Evolutionary conservation across 92 coral and sea anemone genomes (phyloP), one percentile per base, ranked within the genome.

Genomic region (Parazoanthus atlanticus): DNA sequence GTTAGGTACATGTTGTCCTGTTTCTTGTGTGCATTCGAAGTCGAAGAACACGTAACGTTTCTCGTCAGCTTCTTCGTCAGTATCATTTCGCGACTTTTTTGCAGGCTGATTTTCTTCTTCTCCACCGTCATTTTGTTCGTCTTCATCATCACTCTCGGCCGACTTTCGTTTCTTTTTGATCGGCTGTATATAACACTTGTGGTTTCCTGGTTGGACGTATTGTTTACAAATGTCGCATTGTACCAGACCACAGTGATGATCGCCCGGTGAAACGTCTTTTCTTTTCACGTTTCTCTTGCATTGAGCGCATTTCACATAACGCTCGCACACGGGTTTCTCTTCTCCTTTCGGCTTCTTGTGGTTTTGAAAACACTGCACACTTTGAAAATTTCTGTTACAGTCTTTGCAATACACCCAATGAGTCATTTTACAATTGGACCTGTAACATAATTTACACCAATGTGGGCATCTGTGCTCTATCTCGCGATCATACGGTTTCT

Each of bases 401-500:
- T 61, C 67, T 61, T 61, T 61, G 67, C 67, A 61, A 6, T 61
- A 61, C n/a, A 61, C 67, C 67, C 67, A 61, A 6, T 61, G 67
- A 26, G 26, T 61, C 67, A 3, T 61, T 61, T 61, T 21, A 21
- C 67, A 61, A 3, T 61, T 23, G 2, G 67, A 61, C 8, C 67
- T 17, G 28, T 1, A 61, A 61, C 67, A 61, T 5, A 61, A 21
- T 74, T 28, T 72, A 38, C 91, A 91, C 71, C 75, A 65, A 74
- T 74, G 47, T n/a, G 82, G 47, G 34, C 91, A 88, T 5, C 33
- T 33, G 74, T 88, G 93, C 25, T 77, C 76, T 23, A 86, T 86
- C 46, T 64, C 78, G 19, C 70, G 82, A 88, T 91, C 93, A 34
- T 79, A 93, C 5, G 89, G 91, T 72, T 91, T 89, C 56, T 86